Base-by-base conservation (phyloP, 2,113 vertebrate genomes). In the Myanophis thanlyinensis region DNA sequence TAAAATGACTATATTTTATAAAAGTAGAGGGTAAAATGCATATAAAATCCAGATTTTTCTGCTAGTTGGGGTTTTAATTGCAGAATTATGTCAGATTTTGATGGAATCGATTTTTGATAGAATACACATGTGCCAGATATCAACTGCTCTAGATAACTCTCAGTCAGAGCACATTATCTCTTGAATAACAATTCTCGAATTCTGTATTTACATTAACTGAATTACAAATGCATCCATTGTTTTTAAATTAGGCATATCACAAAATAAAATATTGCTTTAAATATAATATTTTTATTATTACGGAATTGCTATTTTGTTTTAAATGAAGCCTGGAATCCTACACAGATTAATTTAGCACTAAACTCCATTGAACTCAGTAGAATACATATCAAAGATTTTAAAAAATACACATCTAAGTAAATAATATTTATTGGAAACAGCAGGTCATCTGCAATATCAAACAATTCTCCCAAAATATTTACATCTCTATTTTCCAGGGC, bases 381-480 rank as follows among this genome's bases (percentile, higher is more conserved):
- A 85, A 35, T 44, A 44, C 44, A n/a, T 30, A n/a, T 80, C n/a
- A 40, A 40, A 80, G 7, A 35, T 59, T 8, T 18, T 8, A 80
- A 40, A 80, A 62, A 30, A 30, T 4, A 73, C 2, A 20, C 4
- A 62, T 67, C n/a, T 49, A 54, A 51, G n/a, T 22, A n/a, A 48
- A 3, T 48, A 40, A 22, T 22, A 47, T 86, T 90, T 52, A 91
- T 92, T 89, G 67, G 90, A 44, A 90, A 25, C 22, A 30, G 20
- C 10, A 48, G 30, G 23, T 62, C 27, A n/a, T 51, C 46, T 40
- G 47, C n/a, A 85, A 73, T 20, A 53, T 86, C 84, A 53, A 51
- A 86, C 91, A 90, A 93, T 88, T 90, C 30, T 80, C 73, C 73
- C 35, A 22, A 80, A 80, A 80, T 80, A 44, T 80, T 80, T 80